Percentiles rank a stretch among this genome's conserved stretches.
Conservation (phyloP, 1,140 invertebrate genomes). For the Alviniconcha marisindica region DNA sequence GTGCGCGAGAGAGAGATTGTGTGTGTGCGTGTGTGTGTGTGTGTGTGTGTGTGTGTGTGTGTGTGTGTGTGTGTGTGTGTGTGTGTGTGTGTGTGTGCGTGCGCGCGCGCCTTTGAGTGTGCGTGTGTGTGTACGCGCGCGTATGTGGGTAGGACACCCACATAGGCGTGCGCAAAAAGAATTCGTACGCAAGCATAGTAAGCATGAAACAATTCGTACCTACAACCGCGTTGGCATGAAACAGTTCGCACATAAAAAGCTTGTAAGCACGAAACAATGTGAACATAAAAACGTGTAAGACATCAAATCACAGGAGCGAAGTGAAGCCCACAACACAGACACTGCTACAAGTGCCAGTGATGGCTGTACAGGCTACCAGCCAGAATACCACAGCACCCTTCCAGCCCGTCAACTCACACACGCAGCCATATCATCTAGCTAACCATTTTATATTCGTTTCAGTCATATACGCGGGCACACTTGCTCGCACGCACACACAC, state of each 20-base stretch:
- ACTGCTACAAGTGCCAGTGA: too few relatives aligned
- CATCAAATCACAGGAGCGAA: too few relatives aligned
- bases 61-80: not conserved
- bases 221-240: not conserved
- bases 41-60: slow-evolving; percentile 12
- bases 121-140: not conserved
- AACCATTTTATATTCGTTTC: not conserved
- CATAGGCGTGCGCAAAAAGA: not conserved
- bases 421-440: not conserved
- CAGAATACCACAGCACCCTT: too few relatives aligned
- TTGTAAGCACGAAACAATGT: too few relatives aligned
- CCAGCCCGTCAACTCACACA: too few relatives aligned
- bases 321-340: too few relatives aligned
- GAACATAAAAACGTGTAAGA: too few relatives aligned
- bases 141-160: not conserved
- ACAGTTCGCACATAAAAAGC: too few relatives aligned
- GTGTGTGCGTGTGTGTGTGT: slow-evolving; percentile 19
- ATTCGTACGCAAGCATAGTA: not conserved
- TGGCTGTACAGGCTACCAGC: too few relatives aligned
- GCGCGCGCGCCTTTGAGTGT: not conserved
- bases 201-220: not conserved
- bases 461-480: not conserved
- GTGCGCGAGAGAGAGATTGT: not conserved
- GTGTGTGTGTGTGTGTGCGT: not conserved
- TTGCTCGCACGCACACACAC: not conserved